Conservation (phyloP, 2,888 invertebrate species). For the Caradrina kadenii region DNA sequence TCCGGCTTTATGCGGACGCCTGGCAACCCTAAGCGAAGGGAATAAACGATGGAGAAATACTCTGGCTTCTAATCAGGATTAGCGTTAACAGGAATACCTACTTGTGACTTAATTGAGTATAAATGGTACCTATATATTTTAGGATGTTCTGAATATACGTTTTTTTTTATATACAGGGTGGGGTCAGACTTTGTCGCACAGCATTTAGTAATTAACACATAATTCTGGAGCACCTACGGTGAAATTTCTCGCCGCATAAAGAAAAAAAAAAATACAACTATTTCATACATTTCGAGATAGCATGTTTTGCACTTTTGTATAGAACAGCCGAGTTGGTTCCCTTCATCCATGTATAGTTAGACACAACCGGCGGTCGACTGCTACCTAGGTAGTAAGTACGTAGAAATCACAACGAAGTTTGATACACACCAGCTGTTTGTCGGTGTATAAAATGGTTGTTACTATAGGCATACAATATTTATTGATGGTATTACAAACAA, state of each 20-base stretch:
- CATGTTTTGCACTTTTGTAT: too few species aligned
- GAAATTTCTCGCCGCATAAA: too few species aligned
- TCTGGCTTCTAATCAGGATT: constrained; percentile 38
- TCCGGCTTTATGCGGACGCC: too few species aligned
- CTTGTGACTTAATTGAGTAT: constrained; percentile 33
- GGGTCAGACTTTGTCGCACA: too few species aligned
- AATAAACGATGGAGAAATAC: constrained; percentile 1
- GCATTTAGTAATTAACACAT: too few species aligned
- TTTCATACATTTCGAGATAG: too few species aligned
- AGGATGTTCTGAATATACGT: neutral
- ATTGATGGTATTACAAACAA: constrained; percentile 39
- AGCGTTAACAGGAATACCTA: constrained; percentile 11
- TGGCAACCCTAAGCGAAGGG: neutral
- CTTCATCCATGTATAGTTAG: neutral
- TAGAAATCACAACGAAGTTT: constrained; percentile 7
- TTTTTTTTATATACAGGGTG: neutral
- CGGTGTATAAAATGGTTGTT: constrained; percentile 11
- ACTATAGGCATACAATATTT: constrained; percentile 17
- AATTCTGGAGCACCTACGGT: too few species aligned
- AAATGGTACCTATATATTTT: neutral
- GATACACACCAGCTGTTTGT: neutral
- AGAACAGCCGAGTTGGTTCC: too few species aligned
- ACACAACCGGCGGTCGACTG: too few species aligned
- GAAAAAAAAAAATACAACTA: too few species aligned
- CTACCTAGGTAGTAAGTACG: neutral